Base-by-base conservation (phyloP, 2,888 invertebrate genomes). In the Chromoteleia sp. region DNA sequence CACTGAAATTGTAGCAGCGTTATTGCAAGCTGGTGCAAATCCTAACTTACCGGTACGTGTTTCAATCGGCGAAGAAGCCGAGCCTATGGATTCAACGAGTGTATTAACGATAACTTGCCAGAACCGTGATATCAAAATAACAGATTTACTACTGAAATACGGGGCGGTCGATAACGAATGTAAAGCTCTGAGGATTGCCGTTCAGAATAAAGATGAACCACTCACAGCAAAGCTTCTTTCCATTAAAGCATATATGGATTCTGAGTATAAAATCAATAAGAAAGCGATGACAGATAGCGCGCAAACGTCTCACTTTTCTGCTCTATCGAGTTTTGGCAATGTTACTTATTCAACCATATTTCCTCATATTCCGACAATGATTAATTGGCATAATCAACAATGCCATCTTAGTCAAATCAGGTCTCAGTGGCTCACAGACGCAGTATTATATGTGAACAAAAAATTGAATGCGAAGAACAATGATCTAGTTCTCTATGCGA, bases 261-360 rank as follows among this genome's bases (percentile, higher is more conserved):
- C 97, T 0, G 98, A 99, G 88, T 96, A 96, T 92, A 97, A 97
- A 92, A 95, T 99, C 54, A 98, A 98, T 92, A 97, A 97, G 90
- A 96, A 96, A 84, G 94, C 95, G 0, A 94, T 98, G 92, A 95
- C 95, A 0, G 95, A 95, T 86, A 92, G 92, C 10, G 93, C 94
- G 0, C 92, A 94, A 2, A 92, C 93, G 25, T 92, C 93, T 1
- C 93, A 93, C 81, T 93, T 93, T 74, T 92, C 93, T 6, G 92
- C 93, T 12, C 89, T 93, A 25, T 93, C 93, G 0, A 93, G 92
- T 70, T 92, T 93, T 30, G 93, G 93, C 1, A 93, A 93, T 83
- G 93, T 96, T 36, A 96, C 96, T 0, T 96, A 96, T 91, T 96
- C 95, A 85, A 94, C 96, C 7, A 93, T 97, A 86, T 97, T 96